Evolutionary conservation across 2,797 vertebrate genomes (phyloP).

Genomic region (Poeciliopsis paucimaculata): DNA sequence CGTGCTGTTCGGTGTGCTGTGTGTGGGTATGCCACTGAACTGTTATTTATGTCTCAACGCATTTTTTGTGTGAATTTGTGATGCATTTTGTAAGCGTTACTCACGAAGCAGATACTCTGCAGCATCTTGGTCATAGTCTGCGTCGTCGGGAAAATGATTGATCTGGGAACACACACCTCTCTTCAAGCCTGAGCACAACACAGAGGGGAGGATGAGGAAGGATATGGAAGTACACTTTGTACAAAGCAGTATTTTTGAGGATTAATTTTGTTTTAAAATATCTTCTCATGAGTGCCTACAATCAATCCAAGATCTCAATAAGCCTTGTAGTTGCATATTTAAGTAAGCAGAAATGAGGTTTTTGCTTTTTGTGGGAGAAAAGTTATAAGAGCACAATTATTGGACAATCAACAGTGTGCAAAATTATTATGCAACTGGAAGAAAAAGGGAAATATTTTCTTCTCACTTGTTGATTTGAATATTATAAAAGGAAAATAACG

Average conservation of each 20-base stretch:
- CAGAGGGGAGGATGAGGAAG: slow-evolving; percentile 9
- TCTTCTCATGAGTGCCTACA: background rate
- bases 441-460: background rate
- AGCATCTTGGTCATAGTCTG: slow-evolving; percentile 94
- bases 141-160: slow-evolving; percentile 94
- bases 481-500: background rate
- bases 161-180: slow-evolving; percentile 93
- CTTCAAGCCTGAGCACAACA: slow-evolving; percentile 83
- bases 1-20: slow-evolving; percentile 14
- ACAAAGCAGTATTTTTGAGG: background rate
- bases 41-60: slow-evolving; percentile 23
- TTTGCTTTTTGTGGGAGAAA: background rate
- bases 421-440: background rate
- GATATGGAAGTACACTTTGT: background rate
- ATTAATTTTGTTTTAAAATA: background rate
- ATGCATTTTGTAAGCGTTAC: slow-evolving; percentile 60
- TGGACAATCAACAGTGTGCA: background rate
- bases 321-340: background rate
- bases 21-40: slow-evolving; percentile 9
- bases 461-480: background rate
- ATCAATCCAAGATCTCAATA: background rate
- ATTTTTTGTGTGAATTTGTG: slow-evolving; percentile 9
- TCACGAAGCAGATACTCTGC: slow-evolving; percentile 93
- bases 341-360: background rate
- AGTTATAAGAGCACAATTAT: background rate